A percentile compares a stretch with the other conserved stretches of the same genome.
These are phyloP conservation scores for Odontocerum albicorne DNA, from an alignment of 2,888 invertebrate species.

Conservation along the genomic window DNA sequence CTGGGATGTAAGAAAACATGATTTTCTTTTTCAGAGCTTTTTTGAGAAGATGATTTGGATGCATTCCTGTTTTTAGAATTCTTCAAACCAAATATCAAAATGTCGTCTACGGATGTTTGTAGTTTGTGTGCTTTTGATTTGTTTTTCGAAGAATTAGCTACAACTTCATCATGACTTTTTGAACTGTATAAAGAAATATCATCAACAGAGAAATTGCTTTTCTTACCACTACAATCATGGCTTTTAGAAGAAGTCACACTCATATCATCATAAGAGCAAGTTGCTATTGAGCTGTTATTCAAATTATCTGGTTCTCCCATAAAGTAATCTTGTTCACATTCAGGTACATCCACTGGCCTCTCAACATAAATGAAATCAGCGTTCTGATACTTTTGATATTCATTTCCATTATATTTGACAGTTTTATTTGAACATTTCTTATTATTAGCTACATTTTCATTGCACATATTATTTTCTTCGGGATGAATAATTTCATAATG, in stretches of 20 bases:
- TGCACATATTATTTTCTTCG: conserved; percentile 32
- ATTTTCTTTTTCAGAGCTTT: conserved; percentile 43
- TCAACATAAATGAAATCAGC: conserved; percentile 38
- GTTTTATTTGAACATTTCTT: conserved; percentile 22
- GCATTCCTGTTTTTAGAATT: conserved; percentile 26
- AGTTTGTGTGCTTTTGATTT: conserved; percentile 40
- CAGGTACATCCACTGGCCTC: conserved; percentile 45
- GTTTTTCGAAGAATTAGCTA: conserved; percentile 29
- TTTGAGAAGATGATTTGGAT: conserved; percentile 38
- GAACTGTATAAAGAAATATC: conserved; percentile 62
- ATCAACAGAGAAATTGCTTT: conserved; percentile 47
- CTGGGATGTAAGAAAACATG: conserved; percentile 53
- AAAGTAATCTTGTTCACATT: conserved; percentile 29
- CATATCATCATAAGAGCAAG: conserved; percentile 60
- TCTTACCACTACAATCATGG: conserved; percentile 37
- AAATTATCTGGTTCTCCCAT: conserved; percentile 16
- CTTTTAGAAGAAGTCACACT: conserved; percentile 48
- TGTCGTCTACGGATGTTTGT: conserved; percentile 62
- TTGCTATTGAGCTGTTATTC: conserved; percentile 28
- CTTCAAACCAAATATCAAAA: conserved; percentile 53
- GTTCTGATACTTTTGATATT: conserved; percentile 5
- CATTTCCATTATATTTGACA: conserved; percentile 20
- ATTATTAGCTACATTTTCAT: conserved; percentile 30
- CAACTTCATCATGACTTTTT: conserved; percentile 55
- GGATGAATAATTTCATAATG: conserved; percentile 47